Evolutionary conservation across 1,140 invertebrate genomes (phyloP), one percentile per base, ranked within the genome.

Genomic region (Dreissena polymorpha): DNA sequence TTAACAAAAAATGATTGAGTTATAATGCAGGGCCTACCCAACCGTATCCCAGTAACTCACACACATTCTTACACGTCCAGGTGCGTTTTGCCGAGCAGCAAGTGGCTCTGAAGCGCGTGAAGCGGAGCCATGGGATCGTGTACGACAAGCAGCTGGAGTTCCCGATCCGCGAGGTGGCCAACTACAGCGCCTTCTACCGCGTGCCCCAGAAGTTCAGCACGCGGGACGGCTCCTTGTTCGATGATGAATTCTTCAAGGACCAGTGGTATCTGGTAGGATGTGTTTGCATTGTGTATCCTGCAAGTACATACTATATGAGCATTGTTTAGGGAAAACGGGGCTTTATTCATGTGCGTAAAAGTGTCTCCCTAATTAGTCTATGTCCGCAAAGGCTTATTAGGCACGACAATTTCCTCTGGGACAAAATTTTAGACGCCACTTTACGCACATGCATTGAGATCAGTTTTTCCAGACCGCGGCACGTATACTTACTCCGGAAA

Each of bases 221-320:
- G 12, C 73, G 85, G 65, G 85, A 85, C 68, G 67, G 57, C 29
- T 74, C 75, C 5, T 65, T 51, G 12, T 53, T 57, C 53, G 69
- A 83, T 75, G 67, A 72, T 68, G 29, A 85, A 80, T 88, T 86
- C 69, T 94, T 88, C 71, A 69, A 83, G 14, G 89, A 93, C 69
- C 91, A 93, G 87, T 94, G 93, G 93, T 94, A 94, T 81, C 83
- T 93, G 88, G 93, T 94, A 90, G 91, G 92, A 83, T 39, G 39
- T 39, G 39, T 39, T 39, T 39, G 39, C 39, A 39, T 39, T 5
- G 39, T 50, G 18, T 29, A 5, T 57, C 21, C 12, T 12, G 2
- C 55, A 7, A 3, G 8, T 51, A 71, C 6, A 2, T 5, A 23
- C 25, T 8, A 1, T 5, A 8, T 23, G 25, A 21, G 25, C 18